Evolutionary conservation across 2,113 vertebrate genomes (phyloP), one percentile per base, ranked within the genome.

Genomic region (Rhabdornis inornatus): DNA sequence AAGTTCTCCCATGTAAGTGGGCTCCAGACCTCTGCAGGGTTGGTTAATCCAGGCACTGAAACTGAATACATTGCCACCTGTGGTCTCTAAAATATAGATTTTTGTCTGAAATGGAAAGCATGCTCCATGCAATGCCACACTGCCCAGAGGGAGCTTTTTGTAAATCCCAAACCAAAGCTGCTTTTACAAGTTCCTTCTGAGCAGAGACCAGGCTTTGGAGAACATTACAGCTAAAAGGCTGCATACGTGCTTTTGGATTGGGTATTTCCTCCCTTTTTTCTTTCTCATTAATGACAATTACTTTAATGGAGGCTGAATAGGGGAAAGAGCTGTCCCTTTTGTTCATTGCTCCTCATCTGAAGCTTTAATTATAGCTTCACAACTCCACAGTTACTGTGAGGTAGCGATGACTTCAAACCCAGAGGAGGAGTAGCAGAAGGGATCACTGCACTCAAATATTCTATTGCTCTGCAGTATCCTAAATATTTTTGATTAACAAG

Each of bases 281-380:
- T 60, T 83, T 53, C 76, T 83, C 53, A 33, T 78, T 88, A 83
- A 78, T 55, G 30, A 69, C 53, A 89, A 81, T 94, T 80, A 39
- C 47, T 71, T 71, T 87, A 88, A 86, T 35, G 44, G 78, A 83
- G n/a, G 47, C 45, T 77, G 71, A 77, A 37, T 9, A 59, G 50
- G 30, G 11, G 59, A 92, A 89, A 80, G 59, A 83, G 16, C 12
- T 42, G 28, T 85, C 50, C 31, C 40, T 75, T 85, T 90, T 76
- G 60, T 76, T 78, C 52, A 55, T 44, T 90, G 70, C 60, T 77
- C 44, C 59, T 89, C 71, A 76, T 45, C 63, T 57, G 52, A 92
- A 91, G 28, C 84, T 96, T 93, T 94, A 91, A 96, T 81, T 76
- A 86, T 3, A 93, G 56, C 35, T 91, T 84, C 65, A 40, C 17